A percentile compares a stretch with the other conserved stretches of the same genome.
Evolutionary conservation across 2,113 vertebrate species (phyloP).

Genomic region (Menura novaehollandiae): DNA sequence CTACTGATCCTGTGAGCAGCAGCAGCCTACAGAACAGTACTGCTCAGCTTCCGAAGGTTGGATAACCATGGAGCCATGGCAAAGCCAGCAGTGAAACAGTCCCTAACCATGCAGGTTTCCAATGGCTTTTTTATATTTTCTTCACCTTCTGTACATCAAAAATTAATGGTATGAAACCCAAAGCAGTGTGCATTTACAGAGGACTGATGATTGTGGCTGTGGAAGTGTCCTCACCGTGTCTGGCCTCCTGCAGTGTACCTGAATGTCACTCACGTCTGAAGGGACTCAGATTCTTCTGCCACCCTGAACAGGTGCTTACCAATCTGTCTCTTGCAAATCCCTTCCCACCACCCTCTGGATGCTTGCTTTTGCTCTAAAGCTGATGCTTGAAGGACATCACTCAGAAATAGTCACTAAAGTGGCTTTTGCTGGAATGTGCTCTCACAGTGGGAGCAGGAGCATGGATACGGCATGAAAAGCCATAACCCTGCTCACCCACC

Average conservation of each 20-base stretch:
- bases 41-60: background rate
- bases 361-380: background rate
- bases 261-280: background rate
- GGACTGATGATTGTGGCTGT: background rate
- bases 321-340: background rate
- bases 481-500: background rate
- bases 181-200: background rate
- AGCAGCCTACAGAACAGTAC: background rate
- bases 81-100: background rate
- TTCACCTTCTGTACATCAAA: background rate
- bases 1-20: fast-evolving
- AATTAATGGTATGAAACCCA: background rate
- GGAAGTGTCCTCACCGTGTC: background rate
- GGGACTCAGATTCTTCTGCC: background rate
- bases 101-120: background rate
- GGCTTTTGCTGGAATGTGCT: background rate
- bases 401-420: background rate
- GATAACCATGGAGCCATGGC: background rate
- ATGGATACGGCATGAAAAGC: background rate
- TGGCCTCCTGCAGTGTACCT: background rate
- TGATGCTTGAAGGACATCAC: background rate
- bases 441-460: fast-evolving
- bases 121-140: background rate
- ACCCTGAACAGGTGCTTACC: background rate
- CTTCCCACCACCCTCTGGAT: background rate